Evolutionary conservation across 2,888 invertebrate species (phyloP).

Genomic region (Cartodere bifasciata): DNA sequence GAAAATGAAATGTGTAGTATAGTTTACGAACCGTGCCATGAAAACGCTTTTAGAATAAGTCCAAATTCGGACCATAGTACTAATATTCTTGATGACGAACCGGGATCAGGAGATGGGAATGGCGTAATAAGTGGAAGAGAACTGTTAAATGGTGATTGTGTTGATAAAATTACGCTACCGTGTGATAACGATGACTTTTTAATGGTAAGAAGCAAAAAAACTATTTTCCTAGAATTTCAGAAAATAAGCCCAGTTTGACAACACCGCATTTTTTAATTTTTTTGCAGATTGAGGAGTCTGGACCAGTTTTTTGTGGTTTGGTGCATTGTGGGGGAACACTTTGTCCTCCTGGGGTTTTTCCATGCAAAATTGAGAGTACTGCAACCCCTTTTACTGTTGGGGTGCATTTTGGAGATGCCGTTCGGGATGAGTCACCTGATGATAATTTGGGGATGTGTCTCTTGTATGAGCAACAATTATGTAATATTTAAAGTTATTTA

Average conservation of each 20-base stretch:
- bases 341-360: constrained; percentile 42
- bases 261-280: constrained; percentile 11
- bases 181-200: constrained; percentile 77
- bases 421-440: constrained; percentile 53
- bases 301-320: constrained; percentile 58
- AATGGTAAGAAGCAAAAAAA: constrained; percentile 38
- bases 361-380: constrained; percentile 60
- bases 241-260: background rate
- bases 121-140: constrained; percentile 27
- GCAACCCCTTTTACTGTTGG: constrained; percentile 66
- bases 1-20: constrained; percentile 61
- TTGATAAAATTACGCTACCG: constrained; percentile 64
- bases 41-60: constrained; percentile 65
- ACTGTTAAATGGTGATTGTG: constrained; percentile 39
- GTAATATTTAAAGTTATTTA: no score
- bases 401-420: constrained; percentile 61
- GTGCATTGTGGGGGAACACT: constrained; percentile 67
- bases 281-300: constrained; percentile 43
- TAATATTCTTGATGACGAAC: constrained; percentile 8
- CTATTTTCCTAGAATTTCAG: background rate
- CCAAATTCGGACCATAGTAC: constrained; percentile 25
- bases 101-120: constrained; percentile 28
- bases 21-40: constrained; percentile 62
- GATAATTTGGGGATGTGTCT: constrained; percentile 75
- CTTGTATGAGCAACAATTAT: constrained; percentile 58